These are phyloP conservation scores for Cynaeus angustus DNA, from an alignment of 2,888 invertebrate genomes.

Conservation along the genomic window DNA sequence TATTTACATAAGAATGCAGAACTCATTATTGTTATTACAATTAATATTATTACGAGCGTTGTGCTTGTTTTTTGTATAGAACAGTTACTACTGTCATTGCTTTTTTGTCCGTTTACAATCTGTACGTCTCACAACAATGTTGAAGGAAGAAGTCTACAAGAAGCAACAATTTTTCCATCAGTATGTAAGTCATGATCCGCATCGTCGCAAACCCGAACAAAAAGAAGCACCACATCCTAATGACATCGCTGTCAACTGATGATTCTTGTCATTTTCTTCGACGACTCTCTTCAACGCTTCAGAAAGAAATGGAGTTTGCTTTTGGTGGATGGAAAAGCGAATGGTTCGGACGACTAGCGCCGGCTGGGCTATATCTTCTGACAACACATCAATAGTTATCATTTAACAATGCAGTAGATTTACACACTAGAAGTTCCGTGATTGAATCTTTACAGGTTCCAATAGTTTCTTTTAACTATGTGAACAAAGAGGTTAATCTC, in stretches of 20 bases:
- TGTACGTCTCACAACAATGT: conserved; percentile 12
- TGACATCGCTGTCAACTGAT: conserved; percentile 30
- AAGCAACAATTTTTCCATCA: conserved; percentile 36
- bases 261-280: conserved; percentile 32
- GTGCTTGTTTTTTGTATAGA: background rate
- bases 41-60: background rate
- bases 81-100: background rate
- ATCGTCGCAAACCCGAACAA: conserved; percentile 44
- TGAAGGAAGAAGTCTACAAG: conserved; percentile 30
- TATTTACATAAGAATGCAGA: background rate
- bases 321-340: conserved; percentile 26
- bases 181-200: conserved; percentile 45
- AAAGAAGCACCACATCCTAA: conserved; percentile 39
- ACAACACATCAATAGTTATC: conserved; percentile 46
- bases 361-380: conserved; percentile 44
- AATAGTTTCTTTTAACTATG: conserved; percentile 26
- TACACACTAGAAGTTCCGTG: conserved; percentile 47
- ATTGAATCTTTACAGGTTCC: conserved; percentile 45
- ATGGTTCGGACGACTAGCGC: conserved; percentile 32
- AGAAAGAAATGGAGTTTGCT: conserved; percentile 39
- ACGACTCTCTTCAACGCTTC: conserved; percentile 6
- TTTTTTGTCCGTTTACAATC: conserved; percentile 1
- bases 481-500: conserved; percentile 36
- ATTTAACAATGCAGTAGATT: conserved; percentile 41
- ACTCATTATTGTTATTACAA: background rate